phyloP scores from a whole-genome alignment of 2,113 vertebrate species.

The Chionis minor region DNA sequence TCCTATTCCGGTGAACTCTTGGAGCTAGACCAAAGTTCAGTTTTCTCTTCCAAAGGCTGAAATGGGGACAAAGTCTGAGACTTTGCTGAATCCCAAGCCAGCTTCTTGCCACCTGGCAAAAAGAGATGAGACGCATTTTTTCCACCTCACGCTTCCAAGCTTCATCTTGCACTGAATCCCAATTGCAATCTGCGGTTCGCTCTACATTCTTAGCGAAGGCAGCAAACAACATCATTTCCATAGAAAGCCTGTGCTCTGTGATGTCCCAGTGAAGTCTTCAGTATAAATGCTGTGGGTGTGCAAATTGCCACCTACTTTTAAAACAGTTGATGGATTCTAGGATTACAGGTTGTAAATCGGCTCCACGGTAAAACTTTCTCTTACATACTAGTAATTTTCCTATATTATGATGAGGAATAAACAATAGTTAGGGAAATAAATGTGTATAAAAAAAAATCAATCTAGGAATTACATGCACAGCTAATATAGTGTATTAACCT shows the following conservation, averaged over 20 bases:
- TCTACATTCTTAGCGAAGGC: neutral
- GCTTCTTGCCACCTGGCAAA: conserved; percentile 35
- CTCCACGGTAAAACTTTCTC: neutral
- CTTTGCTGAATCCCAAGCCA: neutral
- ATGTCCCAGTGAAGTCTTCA: neutral
- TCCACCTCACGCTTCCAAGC: conserved; percentile 28
- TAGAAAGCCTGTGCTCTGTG: neutral
- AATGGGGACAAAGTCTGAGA: neutral
- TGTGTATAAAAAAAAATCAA: neutral
- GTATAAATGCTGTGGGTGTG: neutral
- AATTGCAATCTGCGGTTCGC: conserved; percentile 54
- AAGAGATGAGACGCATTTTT: neutral
- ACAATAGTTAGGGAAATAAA: neutral
- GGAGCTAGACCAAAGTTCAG: neutral
- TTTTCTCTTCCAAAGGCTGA: neutral
- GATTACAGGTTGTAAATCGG: neutral
- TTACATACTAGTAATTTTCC: neutral
- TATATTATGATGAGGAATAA: neutral
- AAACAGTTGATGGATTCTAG: neutral
- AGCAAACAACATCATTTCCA: conserved; percentile 43
- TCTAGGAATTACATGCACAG: neutral
- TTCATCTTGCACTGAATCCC: conserved; percentile 51
- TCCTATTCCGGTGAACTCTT: accelerated
- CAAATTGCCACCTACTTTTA: neutral
- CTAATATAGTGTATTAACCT: neutral